Conservation (phyloP, 2,113 vertebrate species). For the Leucoraja erinaceus region DNA sequence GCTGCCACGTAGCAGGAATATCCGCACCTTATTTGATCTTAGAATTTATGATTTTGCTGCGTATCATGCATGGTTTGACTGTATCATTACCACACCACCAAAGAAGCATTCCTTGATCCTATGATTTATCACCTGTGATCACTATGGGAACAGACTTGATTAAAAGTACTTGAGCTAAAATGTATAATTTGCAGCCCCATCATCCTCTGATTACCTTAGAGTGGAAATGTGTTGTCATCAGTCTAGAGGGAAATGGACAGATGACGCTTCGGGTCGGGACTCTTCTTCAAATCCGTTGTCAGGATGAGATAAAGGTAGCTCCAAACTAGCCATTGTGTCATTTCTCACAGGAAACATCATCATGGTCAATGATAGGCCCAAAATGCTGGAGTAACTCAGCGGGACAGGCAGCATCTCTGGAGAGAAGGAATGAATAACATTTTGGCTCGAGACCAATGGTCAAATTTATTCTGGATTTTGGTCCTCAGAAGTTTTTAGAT, state of each 20-base stretch:
- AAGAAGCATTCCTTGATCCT: neutral
- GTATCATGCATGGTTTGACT: neutral
- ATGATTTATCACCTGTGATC: neutral
- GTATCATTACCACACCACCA: neutral
- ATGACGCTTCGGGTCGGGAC: no score
- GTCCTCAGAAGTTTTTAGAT: no score
- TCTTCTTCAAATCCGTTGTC: no score
- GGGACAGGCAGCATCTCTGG: no score
- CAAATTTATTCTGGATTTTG: no score
- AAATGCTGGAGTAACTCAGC: no score
- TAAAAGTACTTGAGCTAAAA: neutral
- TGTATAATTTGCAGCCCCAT: neutral
- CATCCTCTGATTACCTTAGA: neutral
- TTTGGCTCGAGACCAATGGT: no score
- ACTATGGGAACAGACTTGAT: neutral
- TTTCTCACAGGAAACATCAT: no score
- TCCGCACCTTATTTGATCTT: neutral
- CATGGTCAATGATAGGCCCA: no score
- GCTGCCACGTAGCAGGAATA: neutral
- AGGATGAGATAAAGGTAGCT: no score
- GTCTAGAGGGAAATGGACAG: neutral
- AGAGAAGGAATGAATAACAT: no score
- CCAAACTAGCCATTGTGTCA: no score
- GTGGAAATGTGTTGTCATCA: neutral
- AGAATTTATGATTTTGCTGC: neutral